Evolutionary conservation across 1,140 invertebrate genomes (phyloP).

Genomic region (Musca domestica): DNA sequence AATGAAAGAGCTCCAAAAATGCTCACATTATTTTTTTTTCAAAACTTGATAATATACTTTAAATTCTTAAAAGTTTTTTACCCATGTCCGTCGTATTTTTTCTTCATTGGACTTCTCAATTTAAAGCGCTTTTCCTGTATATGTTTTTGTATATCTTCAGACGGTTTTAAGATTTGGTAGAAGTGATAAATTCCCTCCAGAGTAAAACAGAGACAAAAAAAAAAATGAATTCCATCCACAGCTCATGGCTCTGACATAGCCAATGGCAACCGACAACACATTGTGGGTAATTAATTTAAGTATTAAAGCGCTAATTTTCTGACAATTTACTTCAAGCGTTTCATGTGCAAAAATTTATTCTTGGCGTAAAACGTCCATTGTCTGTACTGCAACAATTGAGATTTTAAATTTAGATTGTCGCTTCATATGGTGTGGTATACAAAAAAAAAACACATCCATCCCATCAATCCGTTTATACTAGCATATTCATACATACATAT

Average conservation of each 20-base stretch:
- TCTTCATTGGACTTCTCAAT: too few species aligned
- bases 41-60: not conserved
- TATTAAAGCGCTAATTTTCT: slow-evolving; percentile 18
- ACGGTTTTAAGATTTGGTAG: slow-evolving; percentile 7
- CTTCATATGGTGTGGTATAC: too few species aligned
- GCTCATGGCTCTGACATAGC: too few species aligned
- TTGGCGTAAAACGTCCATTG: not conserved
- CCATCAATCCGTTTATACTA: too few species aligned
- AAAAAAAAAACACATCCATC: too few species aligned
- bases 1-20: not conserved
- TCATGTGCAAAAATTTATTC: not conserved
- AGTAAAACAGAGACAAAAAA: not conserved
- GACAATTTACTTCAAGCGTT: slow-evolving; percentile 17
- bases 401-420: slow-evolving; percentile 19
- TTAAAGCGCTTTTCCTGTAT: too few species aligned
- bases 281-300: slow-evolving; percentile 18
- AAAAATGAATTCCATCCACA: not conserved
- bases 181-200: not conserved
- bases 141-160: not conserved
- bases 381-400: not conserved
- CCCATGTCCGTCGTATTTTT: too few species aligned
- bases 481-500: too few species aligned
- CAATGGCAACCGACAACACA: not conserved
- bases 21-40: not conserved
- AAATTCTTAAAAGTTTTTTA: slow-evolving; percentile 14